phyloP scores from a whole-genome alignment of 1,140 invertebrate species.

The Helicoverpa zea region DNA sequence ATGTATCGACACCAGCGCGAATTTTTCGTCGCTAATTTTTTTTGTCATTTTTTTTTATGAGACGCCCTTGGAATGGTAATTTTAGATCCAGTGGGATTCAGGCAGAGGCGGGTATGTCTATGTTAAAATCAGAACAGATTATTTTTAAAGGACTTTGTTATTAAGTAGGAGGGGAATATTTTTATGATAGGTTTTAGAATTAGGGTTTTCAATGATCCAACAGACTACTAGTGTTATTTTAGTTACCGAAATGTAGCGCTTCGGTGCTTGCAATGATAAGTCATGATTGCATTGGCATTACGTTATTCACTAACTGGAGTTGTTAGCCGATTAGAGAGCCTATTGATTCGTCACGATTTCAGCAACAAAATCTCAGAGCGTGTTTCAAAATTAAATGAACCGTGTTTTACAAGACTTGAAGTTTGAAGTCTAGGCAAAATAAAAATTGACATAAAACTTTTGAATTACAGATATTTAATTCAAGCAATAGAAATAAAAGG shows the following conservation, averaged over 20 bases:
- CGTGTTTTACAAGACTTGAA: constrained; percentile 1
- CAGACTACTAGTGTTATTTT: no score
- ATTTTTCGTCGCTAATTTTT: constrained; percentile 25
- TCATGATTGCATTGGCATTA: background rate
- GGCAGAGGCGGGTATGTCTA: no score
- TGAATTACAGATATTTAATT: background rate
- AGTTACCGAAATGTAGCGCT: no score
- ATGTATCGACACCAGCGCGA: constrained; percentile 30
- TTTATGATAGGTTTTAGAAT: no score
- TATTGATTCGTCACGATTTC: constrained; percentile 29
- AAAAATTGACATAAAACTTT: background rate
- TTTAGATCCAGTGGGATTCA: background rate
- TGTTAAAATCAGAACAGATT: background rate
- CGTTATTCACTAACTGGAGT: constrained; percentile 7
- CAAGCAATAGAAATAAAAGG: constrained; percentile 13
- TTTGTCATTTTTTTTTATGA: background rate
- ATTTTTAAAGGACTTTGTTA: background rate
- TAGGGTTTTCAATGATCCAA: no score
- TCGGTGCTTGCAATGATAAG: background rate
- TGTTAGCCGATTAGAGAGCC: constrained; percentile 24
- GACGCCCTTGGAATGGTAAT: constrained; percentile 18
- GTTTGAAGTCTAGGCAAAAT: background rate
- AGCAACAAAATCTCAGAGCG: constrained; percentile 1
- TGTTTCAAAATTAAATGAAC: constrained; percentile 17
- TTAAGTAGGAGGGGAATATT: no score